Evolutionary conservation across 2,797 vertebrate genomes (phyloP).

Genomic region (Neosilurus mollespiculum): DNA sequence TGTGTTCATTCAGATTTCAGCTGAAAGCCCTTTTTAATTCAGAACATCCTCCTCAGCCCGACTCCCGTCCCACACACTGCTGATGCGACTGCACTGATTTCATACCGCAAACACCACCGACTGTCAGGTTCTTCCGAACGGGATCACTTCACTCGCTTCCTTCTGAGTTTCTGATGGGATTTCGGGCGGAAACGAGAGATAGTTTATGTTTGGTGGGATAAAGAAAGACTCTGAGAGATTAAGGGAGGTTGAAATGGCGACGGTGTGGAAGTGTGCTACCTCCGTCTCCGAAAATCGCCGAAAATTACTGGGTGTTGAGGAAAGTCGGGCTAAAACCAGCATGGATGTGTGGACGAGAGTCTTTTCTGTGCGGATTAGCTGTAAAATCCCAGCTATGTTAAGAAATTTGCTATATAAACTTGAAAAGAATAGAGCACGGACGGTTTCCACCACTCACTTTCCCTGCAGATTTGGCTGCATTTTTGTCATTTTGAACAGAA

Average conservation of each 20-base stretch:
- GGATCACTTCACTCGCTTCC: neutral
- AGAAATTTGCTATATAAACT: conserved; percentile 52
- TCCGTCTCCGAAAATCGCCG: conserved; percentile 48
- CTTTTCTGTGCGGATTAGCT: conserved; percentile 38
- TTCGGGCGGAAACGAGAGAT: neutral
- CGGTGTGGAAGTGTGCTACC: conserved; percentile 60
- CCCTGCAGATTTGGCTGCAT: conserved; percentile 49
- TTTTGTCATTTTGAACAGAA: conserved; percentile 49
- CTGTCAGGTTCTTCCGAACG: neutral
- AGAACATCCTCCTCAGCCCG: neutral
- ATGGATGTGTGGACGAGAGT: conserved; percentile 36
- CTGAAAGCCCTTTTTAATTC: too few species aligned
- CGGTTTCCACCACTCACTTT: conserved; percentile 27
- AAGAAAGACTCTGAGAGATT: conserved; percentile 52
- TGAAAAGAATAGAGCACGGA: conserved; percentile 56
- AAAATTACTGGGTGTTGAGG: neutral
- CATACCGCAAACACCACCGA: neutral
- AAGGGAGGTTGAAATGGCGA: conserved; percentile 58
- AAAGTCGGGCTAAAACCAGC: conserved; percentile 16
- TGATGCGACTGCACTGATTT: too few species aligned
- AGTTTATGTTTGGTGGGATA: conserved; percentile 30
- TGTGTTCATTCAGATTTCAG: neutral
- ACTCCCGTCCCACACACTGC: neutral
- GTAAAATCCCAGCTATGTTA: neutral
- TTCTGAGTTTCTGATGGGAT: neutral